These are phyloP conservation scores for Ceratosolen solmsi DNA, from an alignment of 1,140 invertebrate species.

Conservation along the genomic window DNA sequence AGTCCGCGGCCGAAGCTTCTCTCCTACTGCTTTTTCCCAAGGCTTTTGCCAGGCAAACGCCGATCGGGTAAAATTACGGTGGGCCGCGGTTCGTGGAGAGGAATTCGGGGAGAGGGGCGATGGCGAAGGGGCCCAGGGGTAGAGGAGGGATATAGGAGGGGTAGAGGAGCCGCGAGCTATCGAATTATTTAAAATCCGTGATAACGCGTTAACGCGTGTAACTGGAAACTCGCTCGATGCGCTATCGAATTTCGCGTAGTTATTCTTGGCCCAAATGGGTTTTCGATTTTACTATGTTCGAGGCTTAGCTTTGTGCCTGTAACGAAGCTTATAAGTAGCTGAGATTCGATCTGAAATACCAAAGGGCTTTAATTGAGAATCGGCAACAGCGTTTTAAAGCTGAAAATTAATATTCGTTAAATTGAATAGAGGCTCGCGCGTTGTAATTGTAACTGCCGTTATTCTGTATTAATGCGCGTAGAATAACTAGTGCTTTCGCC, in stretches of 20 bases:
- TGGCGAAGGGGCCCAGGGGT: too few relatives aligned
- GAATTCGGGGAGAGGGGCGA: too few relatives aligned
- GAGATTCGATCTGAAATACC: neutral
- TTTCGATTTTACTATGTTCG: neutral
- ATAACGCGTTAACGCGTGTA: conserved; percentile 7
- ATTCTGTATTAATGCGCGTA: neutral
- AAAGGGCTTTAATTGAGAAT: neutral
- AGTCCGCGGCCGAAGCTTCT: too few relatives aligned
- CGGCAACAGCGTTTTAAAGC: neutral
- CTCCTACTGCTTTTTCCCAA: too few relatives aligned
- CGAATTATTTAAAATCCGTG: neutral
- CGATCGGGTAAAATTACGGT: too few relatives aligned
- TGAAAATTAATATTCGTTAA: neutral
- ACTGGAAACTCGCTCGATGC: neutral
- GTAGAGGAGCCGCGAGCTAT: neutral
- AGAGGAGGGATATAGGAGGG: too few relatives aligned
- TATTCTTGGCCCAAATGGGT: neutral
- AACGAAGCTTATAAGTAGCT: neutral
- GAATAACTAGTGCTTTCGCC: neutral
- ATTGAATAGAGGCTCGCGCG: neutral
- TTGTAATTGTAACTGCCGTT: neutral
- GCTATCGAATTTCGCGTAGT: neutral
- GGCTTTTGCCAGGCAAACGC: too few relatives aligned
- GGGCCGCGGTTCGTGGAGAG: too few relatives aligned
- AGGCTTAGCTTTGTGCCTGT: neutral